phyloP scores from a whole-genome alignment of 2,113 vertebrate species.

The Gopherus evgoodei region DNA sequence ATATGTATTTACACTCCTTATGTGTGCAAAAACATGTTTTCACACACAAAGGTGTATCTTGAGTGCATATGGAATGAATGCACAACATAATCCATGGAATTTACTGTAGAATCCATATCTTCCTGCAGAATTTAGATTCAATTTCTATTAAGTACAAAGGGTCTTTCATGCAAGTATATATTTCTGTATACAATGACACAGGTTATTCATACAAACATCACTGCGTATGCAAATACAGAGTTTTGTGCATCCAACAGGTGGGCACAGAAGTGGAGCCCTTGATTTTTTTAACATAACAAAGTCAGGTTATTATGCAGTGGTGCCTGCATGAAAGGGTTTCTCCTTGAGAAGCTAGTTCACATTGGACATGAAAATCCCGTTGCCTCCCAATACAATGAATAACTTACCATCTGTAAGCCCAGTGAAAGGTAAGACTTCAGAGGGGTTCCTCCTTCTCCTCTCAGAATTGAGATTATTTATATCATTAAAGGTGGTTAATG shows the following conservation, averaged over 20 bases:
- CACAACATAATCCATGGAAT: neutral
- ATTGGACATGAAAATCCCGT: neutral
- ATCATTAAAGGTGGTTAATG: neutral
- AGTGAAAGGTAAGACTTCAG: neutral
- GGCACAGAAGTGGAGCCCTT: neutral
- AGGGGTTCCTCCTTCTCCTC: neutral
- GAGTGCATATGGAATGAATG: accelerated
- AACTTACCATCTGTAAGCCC: conserved; percentile 7
- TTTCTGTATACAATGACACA: neutral
- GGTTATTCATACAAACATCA: neutral
- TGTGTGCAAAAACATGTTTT: neutral
- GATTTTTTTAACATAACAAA: neutral
- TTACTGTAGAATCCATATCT: neutral
- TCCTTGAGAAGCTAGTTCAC: neutral
- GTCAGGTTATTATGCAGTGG: neutral
- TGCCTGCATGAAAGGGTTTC: neutral
- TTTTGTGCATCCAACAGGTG: neutral
- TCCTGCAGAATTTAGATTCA: neutral
- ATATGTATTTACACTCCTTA: too few relatives aligned
- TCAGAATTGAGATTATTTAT: neutral
- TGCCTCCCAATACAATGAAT: neutral
- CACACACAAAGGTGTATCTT: neutral
- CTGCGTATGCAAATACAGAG: accelerated
- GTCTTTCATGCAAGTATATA: neutral
- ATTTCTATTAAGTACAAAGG: neutral